Conservation (phyloP, 1,140 invertebrate species). For the Drosophila biarmipes region DNA sequence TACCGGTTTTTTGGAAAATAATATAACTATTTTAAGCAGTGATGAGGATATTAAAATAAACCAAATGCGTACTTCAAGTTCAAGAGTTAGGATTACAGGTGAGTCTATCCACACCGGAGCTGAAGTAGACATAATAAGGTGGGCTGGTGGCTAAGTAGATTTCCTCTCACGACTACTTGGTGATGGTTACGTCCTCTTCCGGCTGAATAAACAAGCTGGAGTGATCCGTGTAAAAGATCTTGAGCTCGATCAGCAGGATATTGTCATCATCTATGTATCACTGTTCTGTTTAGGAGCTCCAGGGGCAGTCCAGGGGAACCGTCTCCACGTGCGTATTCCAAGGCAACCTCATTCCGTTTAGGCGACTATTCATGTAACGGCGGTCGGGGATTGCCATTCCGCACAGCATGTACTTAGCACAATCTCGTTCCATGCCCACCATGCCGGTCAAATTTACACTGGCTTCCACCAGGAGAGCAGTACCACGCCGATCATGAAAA, state of each 20-base stretch:
- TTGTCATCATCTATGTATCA: conserved; percentile 13
- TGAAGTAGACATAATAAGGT: conserved; percentile 88
- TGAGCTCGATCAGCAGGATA: conserved; percentile 44
- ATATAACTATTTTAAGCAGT: background rate
- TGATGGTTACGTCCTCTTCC: conserved; percentile 86
- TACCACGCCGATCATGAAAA: conserved; percentile 89
- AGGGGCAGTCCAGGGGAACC: conserved; percentile 10
- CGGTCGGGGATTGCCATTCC: no score
- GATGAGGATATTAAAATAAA: background rate
- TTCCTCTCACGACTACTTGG: conserved; percentile 87
- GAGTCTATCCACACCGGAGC: conserved; percentile 86
- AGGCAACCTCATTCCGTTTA: conserved; percentile 85
- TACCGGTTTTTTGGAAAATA: conserved; percentile 82
- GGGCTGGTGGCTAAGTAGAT: conserved; percentile 86
- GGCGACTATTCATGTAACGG: no score
- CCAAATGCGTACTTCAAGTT: conserved; percentile 17
- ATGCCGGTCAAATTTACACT: conserved; percentile 85
- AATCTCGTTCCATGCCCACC: conserved; percentile 86
- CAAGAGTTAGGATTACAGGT: conserved; percentile 85
- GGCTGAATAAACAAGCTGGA: conserved; percentile 89
- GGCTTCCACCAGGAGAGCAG: conserved; percentile 85
- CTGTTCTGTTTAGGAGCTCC: conserved; percentile 22
- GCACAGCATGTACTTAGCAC: conserved; percentile 88
- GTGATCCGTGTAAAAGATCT: conserved; percentile 88
- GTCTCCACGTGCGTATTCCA: conserved; percentile 1